A percentile compares a stretch with the other conserved stretches of the same genome.
phyloP scores from a whole-genome alignment of 2,888 invertebrate genomes.

The Pelosia muscerda region DNA sequence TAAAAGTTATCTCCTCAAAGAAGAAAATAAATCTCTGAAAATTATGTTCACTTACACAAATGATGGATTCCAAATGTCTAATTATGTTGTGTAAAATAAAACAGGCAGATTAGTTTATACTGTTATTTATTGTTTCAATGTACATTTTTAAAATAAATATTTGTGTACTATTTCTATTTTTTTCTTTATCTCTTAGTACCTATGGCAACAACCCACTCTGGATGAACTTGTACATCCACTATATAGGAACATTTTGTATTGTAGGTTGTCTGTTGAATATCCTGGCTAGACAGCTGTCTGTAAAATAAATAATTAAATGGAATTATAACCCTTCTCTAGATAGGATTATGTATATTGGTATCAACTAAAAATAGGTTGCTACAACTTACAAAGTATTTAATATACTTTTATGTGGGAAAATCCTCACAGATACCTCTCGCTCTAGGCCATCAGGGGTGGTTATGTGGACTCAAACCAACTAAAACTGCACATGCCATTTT shows the following conservation, averaged over 20 bases:
- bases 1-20: not conserved
- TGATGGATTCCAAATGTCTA: not conserved
- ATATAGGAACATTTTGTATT: slow-evolving; percentile 83
- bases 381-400: no score
- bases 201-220: slow-evolving; percentile 83
- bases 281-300: slow-evolving; percentile 78
- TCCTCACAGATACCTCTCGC: no score
- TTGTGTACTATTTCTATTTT: slow-evolving; percentile 26
- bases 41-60: not conserved
- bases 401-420: no score
- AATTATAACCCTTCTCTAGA: not conserved
- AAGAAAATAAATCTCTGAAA: not conserved
- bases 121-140: slow-evolving; percentile 36
- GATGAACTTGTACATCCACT: slow-evolving; percentile 82
- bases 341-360: not conserved
- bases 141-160: slow-evolving; percentile 29
- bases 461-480: no score
- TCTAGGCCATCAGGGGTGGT: no score
- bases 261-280: slow-evolving; percentile 76
- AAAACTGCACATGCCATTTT: no score
- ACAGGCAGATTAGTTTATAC: slow-evolving; percentile 24
- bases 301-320: slow-evolving; percentile 46
- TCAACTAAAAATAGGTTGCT: not conserved
- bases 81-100: slow-evolving; percentile 37
- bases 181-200: slow-evolving; percentile 74